Evolutionary conservation across 2,113 vertebrate genomes (phyloP).

Genomic region (Macquaria australasica): DNA sequence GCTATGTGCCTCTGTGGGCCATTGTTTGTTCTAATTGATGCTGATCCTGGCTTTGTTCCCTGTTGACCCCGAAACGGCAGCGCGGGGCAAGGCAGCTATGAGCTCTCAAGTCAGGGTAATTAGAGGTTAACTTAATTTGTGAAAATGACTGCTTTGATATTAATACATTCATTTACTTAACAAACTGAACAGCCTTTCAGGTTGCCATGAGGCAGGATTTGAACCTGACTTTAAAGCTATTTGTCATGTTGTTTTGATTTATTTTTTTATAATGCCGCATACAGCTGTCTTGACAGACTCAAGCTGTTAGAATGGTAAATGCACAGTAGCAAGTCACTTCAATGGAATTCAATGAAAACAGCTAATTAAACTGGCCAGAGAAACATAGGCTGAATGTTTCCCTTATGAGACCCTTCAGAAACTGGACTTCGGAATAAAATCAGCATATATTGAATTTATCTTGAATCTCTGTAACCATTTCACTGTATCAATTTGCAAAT

Average conservation of each 20-base stretch:
- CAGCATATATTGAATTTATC: slow-evolving; percentile 22
- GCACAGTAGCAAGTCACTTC: not conserved
- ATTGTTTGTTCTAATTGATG: slow-evolving; percentile 73
- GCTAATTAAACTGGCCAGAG: not conserved
- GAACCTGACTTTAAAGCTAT: not conserved
- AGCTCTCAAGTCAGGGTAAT: slow-evolving; percentile 58
- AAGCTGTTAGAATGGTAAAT: not conserved
- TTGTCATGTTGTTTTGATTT: not conserved
- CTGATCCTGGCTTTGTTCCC: slow-evolving; percentile 51
- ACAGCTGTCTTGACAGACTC: not conserved
- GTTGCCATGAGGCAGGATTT: not conserved
- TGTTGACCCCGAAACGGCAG: slow-evolving; percentile 37
- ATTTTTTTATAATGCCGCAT: not conserved
- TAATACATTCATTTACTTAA: slow-evolving; percentile 48
- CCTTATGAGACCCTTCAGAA: not conserved
- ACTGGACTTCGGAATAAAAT: slow-evolving; percentile 22
- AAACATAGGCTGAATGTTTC: not conserved
- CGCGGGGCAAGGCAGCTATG: slow-evolving; percentile 2
- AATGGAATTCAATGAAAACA: not conserved
- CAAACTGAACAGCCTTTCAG: not conserved
- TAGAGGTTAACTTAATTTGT: slow-evolving; percentile 71
- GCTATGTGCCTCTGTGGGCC: slow-evolving; percentile 53
- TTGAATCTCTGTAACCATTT: not conserved
- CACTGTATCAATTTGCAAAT: slow-evolving; percentile 31
- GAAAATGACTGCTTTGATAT: slow-evolving; percentile 54